Conservation (phyloP, 2,797 vertebrate genomes). For the Fringilla coelebs region DNA sequence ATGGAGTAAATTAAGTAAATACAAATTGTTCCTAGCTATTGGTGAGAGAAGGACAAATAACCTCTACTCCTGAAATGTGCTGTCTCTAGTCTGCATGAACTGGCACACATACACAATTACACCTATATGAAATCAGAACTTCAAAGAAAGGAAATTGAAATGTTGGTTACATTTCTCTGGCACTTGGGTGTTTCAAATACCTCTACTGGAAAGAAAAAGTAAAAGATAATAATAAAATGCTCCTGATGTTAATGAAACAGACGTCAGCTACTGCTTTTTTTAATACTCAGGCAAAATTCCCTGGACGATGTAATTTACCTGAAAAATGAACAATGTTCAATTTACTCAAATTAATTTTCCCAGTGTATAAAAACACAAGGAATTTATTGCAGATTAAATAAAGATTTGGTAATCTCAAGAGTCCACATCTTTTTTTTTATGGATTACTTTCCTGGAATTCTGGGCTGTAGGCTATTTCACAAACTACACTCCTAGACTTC, state of each 20-base stretch:
- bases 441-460: neutral
- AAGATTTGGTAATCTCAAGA: neutral
- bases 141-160: neutral
- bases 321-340: neutral
- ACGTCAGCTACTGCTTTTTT: neutral
- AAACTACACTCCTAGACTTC: neutral
- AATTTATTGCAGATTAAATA: neutral
- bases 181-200: neutral
- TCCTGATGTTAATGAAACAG: neutral
- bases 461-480: neutral
- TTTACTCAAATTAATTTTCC: neutral
- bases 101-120: neutral
- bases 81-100: neutral
- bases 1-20: neutral
- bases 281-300: neutral
- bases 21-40: neutral
- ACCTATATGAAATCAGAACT: neutral
- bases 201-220: neutral
- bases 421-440: neutral
- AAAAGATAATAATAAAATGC: neutral
- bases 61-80: neutral
- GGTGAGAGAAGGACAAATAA: neutral
- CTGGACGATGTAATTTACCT: neutral
- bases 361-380: neutral
- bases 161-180: neutral